phyloP scores from a whole-genome alignment of 2,888 invertebrate genomes.

The Pyrgus malvae region DNA sequence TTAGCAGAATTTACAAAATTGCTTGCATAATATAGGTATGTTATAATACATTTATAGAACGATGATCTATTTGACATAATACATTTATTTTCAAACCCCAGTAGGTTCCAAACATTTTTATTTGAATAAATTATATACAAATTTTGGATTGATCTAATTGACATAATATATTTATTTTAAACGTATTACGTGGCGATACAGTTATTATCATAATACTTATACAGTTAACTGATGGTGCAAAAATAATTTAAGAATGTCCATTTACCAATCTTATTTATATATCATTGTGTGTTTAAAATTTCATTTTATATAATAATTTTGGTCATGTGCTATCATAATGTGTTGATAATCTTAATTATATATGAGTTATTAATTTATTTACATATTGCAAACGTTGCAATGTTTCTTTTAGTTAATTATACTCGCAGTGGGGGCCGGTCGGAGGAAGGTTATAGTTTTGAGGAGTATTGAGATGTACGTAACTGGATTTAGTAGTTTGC shows the following conservation, averaged over 20 bases:
- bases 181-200: neutral
- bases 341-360: constrained; percentile 8
- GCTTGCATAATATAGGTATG: no score
- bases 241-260: constrained; percentile 45
- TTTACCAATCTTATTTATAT: constrained; percentile 20
- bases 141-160: no score
- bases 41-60: no score
- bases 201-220: neutral
- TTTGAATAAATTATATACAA: no score
- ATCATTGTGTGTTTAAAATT: neutral
- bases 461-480: constrained; percentile 10
- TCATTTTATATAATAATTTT: constrained; percentile 1
- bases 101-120: no score
- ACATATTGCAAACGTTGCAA: constrained; percentile 22
- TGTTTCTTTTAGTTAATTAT: constrained; percentile 40
- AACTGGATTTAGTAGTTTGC: constrained; percentile 15
- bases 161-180: no score
- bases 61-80: no score
- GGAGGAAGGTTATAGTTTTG: constrained; percentile 28
- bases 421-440: constrained; percentile 49
- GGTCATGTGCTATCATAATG: constrained; percentile 14
- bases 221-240: constrained; percentile 56
- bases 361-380: constrained; percentile 27
- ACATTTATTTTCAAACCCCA: no score
- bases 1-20: no score